phyloP scores from a whole-genome alignment of 2,113 vertebrate species.

The Mixornis gularis region DNA sequence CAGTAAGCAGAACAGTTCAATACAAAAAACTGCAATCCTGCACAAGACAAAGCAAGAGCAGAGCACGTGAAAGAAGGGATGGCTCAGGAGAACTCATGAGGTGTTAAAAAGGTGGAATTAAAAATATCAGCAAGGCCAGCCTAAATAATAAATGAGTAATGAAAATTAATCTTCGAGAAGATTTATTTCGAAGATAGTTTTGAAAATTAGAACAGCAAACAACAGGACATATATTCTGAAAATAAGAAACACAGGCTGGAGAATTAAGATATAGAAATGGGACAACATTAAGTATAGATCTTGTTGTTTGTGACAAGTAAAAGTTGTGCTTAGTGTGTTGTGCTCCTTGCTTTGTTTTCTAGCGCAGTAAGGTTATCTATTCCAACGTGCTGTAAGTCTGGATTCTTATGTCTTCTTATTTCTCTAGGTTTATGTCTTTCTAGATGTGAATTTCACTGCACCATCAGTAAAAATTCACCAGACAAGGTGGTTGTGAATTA shows the following conservation, averaged over 20 bases:
- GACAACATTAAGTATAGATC: neutral
- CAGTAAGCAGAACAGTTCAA: neutral
- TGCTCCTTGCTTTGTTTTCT: neutral
- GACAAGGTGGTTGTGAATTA: neutral
- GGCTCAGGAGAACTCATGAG: neutral
- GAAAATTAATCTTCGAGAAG: neutral
- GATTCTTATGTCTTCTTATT: neutral
- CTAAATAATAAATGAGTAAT: neutral
- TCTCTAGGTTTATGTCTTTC: neutral
- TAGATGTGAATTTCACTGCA: neutral
- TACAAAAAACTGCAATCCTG: neutral
- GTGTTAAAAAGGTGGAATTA: neutral
- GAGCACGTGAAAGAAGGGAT: neutral
- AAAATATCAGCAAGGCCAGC: neutral
- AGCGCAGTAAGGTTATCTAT: neutral
- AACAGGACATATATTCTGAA: neutral
- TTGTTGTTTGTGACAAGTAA: neutral
- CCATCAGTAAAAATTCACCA: neutral
- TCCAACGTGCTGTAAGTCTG: neutral
- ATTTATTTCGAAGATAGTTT: neutral
- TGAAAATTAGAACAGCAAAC: neutral
- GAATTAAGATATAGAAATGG: neutral
- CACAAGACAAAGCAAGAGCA: neutral
- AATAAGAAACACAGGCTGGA: neutral
- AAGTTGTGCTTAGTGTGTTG: fast-evolving